phyloP scores from a whole-genome alignment of 2,888 invertebrate species.

The Macaria notata region DNA sequence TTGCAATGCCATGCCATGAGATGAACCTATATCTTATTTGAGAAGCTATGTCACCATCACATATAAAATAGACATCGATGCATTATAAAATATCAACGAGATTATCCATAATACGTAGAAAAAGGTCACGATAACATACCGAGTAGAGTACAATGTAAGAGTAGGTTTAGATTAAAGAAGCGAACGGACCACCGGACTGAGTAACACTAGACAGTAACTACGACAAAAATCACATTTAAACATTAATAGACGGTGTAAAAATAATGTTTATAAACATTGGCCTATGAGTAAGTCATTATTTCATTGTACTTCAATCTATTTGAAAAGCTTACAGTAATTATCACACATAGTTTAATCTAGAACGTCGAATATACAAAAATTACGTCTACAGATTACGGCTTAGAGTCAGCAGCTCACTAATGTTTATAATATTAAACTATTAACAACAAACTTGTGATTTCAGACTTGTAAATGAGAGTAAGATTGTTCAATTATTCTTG shows the following conservation, averaged over 20 bases:
- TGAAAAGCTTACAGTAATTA: constrained; percentile 80
- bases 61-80: constrained; percentile 15
- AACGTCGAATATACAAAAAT: constrained; percentile 74
- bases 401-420: constrained; percentile 48
- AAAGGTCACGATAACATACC: constrained; percentile 10
- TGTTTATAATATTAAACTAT: constrained; percentile 31
- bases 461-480: constrained; percentile 55
- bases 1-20: too few species aligned
- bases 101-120: constrained; percentile 23
- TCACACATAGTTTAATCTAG: constrained; percentile 76
- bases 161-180: constrained; percentile 12
- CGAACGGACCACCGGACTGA: constrained; percentile 53
- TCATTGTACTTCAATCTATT: constrained; percentile 77
- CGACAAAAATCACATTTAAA: constrained; percentile 64
- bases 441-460: constrained; percentile 46
- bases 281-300: constrained; percentile 70
- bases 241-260: constrained; percentile 77
- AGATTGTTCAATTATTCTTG: constrained; percentile 41
- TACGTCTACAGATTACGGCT: constrained; percentile 50
- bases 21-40: neutral
- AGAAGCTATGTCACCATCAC: constrained; percentile 11
- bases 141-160: constrained; percentile 2
- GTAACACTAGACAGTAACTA: constrained; percentile 61
- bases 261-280: constrained; percentile 79
- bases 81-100: constrained; percentile 22